Base-by-base conservation (phyloP, 2,113 vertebrate genomes). In the Pseudopipra pipra region DNA sequence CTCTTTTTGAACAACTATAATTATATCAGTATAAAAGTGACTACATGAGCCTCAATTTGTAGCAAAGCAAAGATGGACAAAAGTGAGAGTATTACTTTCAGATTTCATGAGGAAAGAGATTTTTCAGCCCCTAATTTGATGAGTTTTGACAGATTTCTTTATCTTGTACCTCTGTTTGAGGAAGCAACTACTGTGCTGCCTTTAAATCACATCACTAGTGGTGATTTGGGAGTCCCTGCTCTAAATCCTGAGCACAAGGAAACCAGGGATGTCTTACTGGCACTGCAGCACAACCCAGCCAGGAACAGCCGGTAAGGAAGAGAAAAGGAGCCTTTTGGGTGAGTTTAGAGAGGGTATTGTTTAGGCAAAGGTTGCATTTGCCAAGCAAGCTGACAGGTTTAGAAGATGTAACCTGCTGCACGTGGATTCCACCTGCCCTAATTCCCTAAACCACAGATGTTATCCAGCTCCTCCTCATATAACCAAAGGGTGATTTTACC, bases 401-500 rank as follows among this genome's bases (percentile, higher is more conserved):
- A 9, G 41, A 62, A 44, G 65, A 17, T 11, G 7, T 17, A 61
- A 37, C 19, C 16, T 61, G 15, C 63, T 87, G 27, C 25, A 27
- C 22, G 5, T 35, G 37, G 31, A 22, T 76, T 62, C 18, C 41
- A 30, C 18, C 30, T 77, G 31, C 35, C 8, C 18, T 3, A 2
- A 8, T 25, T 30, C 22, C 52, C 70, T 18, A 27, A 85, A 61
- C 5, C 49, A 43, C 35, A 35, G 55, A n/a, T 25, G 41, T 78
- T 27, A 54, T 2, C 46, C 72, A 67, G 31, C 15, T 41, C 23
- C 55, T 85, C 46, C 6, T 0, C 3, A 2, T 3, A 11, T 2
- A 55, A 68, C 19, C 30, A 35, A 52, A 62, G 22, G 14, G 15
- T 24, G 28, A 44, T 68, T 75, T 43, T 14, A 66, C 30, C 12